These are phyloP conservation scores for Ceratina calcarata DNA, from an alignment of 1,140 invertebrate species.

Conservation along the genomic window DNA sequence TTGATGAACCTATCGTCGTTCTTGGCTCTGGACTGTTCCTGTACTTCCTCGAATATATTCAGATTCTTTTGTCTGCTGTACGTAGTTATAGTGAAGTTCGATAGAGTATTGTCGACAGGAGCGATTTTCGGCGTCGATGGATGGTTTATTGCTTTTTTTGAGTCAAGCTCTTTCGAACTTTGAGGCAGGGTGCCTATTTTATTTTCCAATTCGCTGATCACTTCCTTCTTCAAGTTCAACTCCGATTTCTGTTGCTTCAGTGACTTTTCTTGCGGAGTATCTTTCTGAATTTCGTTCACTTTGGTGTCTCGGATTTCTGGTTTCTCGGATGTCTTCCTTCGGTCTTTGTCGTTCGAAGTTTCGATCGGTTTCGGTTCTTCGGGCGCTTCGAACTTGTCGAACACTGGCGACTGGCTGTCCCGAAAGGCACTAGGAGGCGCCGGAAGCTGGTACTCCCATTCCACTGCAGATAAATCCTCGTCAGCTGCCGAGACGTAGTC, in stretches of 20 bases:
- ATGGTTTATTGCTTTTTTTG: background rate
- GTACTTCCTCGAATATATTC: conserved; percentile 72
- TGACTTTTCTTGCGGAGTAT: background rate
- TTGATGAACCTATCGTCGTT: conserved; percentile 52
- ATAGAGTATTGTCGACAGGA: conserved; percentile 73
- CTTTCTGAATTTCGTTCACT: conserved; percentile 16
- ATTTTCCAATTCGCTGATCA: conserved; percentile 70
- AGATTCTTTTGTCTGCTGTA: conserved; percentile 72
- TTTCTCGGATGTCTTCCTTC: background rate
- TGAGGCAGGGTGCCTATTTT: conserved; percentile 61
- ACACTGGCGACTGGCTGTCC: conserved; percentile 75
- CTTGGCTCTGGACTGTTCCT: conserved; percentile 34
- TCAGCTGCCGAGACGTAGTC: conserved; percentile 75
- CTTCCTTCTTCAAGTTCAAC: conserved; percentile 56
- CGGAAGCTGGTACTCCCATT: conserved; percentile 85
- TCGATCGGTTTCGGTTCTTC: background rate
- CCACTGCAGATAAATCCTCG: conserved; percentile 72
- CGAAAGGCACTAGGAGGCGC: conserved; percentile 84
- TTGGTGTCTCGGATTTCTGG: background rate
- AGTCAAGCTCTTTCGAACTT: conserved; percentile 33
- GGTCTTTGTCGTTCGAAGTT: background rate
- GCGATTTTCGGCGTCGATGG: conserved; percentile 65
- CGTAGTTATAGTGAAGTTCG: conserved; percentile 78
- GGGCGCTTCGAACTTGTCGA: conserved; percentile 68
- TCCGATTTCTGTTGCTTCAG: conserved; percentile 28